Evolutionary conservation across 2,797 vertebrate species (phyloP).

Genomic region (Alcedo quadribrachys): DNA sequence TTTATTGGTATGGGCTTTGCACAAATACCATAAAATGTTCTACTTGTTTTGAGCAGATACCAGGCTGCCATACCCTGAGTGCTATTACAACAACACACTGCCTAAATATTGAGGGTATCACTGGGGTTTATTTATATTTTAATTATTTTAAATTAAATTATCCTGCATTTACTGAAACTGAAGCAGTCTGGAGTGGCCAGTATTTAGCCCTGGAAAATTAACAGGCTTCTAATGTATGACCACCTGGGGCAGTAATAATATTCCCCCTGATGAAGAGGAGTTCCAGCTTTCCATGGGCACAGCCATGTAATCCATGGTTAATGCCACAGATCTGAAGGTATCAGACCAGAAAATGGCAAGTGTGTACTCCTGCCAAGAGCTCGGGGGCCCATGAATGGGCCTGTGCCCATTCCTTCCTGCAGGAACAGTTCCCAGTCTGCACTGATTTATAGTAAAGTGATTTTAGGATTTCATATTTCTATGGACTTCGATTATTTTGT

Average conservation of each 20-base stretch:
- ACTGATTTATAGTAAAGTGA: not conserved
- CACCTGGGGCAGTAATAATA: not conserved
- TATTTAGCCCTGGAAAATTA: not conserved
- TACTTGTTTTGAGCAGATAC: not conserved
- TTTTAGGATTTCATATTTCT: not conserved
- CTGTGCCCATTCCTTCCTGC: rapidly evolving
- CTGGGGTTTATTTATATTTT: not conserved
- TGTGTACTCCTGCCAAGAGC: not conserved
- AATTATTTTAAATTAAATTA: not conserved
- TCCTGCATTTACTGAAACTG: not conserved
- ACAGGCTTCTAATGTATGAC: not conserved
- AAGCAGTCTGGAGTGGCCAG: not conserved
- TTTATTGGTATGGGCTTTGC: not conserved
- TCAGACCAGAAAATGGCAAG: slow-evolving; percentile 26
- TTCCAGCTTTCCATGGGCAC: not conserved
- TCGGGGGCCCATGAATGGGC: not conserved
- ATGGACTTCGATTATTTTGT: not conserved
- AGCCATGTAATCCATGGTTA: not conserved
- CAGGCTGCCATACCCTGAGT: not conserved
- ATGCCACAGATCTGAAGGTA: not conserved
- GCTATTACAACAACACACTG: not conserved
- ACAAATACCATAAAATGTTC: not conserved
- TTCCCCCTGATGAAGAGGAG: not conserved
- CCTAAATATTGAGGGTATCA: not conserved
- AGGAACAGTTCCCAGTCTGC: not conserved